Percentiles rank a stretch among this genome's conserved stretches.
Evolutionary conservation across 2,113 vertebrate genomes (phyloP).

Genomic region (Prochilodus magdalenae): DNA sequence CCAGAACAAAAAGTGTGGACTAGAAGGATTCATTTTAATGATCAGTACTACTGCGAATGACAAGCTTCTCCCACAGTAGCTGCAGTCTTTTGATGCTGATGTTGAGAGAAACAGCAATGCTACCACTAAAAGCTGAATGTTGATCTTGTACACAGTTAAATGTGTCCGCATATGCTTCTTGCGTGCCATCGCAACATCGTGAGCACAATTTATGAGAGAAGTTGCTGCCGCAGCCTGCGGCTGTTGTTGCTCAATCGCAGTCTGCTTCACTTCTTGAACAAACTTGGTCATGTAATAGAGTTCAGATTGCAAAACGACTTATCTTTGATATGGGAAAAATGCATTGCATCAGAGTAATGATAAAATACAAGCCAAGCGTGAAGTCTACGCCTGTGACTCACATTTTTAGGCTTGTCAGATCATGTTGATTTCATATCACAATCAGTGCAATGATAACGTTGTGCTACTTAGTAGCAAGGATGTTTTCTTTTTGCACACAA

Average conservation of each 20-base stretch:
- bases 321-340: neutral
- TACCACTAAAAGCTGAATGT: neutral
- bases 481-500: neutral
- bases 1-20: no score
- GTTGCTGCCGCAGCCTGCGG: neutral
- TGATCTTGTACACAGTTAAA: neutral
- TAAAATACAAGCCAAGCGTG: neutral
- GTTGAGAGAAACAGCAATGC: neutral
- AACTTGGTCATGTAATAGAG: neutral
- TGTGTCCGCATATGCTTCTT: neutral
- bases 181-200: neutral
- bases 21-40: neutral
- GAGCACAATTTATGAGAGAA: neutral
- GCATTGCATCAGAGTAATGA: slow-evolving; percentile 1
- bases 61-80: neutral
- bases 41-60: neutral
- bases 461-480: neutral
- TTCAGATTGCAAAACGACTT: neutral
- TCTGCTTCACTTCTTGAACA: neutral
- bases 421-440: neutral
- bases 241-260: slow-evolving; percentile 2
- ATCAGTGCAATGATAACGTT: neutral
- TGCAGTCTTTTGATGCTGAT: neutral
- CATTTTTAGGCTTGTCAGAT: neutral
- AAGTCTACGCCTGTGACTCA: neutral